Evolutionary conservation across 1,140 invertebrate genomes (phyloP).

Genomic region (Archegozetes longisetosus): DNA sequence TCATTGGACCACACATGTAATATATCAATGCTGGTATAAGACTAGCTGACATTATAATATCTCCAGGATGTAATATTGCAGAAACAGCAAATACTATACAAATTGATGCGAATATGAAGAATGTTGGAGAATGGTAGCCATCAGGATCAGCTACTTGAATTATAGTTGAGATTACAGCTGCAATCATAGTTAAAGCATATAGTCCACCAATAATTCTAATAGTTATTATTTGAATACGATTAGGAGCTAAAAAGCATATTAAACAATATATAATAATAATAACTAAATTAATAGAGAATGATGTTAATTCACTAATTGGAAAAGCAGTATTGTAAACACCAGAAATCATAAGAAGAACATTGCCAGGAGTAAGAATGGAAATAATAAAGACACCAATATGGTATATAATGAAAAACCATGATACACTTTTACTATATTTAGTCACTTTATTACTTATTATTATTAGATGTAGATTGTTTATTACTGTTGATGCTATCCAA

Average conservation of each 20-base stretch:
- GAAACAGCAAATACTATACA: neutral
- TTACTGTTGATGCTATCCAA: neutral
- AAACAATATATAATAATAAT: neutral
- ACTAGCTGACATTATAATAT: neutral
- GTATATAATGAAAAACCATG: neutral
- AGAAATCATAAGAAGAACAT: neutral
- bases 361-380: neutral
- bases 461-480: neutral
- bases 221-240: neutral
- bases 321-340: neutral
- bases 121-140: neutral
- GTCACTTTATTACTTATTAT: neutral
- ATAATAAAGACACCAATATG: neutral
- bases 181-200: neutral
- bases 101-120: neutral
- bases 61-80: neutral
- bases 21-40: neutral
- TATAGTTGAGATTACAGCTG: neutral
- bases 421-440: neutral
- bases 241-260: neutral
- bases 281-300: neutral
- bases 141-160: neutral
- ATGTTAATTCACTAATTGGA: neutral
- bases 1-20: neutral
- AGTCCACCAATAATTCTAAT: neutral